Conservation (phyloP, 1,140 invertebrate species). For the Dysdera silvatica region DNA sequence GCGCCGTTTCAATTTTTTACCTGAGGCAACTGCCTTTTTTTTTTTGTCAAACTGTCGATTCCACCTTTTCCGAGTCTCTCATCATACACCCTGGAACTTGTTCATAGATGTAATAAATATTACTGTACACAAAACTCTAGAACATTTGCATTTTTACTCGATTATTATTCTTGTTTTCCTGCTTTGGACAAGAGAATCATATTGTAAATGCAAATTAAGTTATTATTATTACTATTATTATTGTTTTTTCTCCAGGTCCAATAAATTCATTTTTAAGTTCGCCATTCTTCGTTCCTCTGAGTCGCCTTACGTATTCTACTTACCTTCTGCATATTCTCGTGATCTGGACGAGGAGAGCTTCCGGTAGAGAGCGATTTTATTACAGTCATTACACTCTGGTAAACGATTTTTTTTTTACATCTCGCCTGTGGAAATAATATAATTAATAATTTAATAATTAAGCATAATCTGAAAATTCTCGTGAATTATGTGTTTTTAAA, state of each 20-base stretch:
- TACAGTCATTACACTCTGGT: constrained; percentile 24
- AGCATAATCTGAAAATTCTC: too few species aligned
- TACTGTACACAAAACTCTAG: too few species aligned
- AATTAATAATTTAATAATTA: too few species aligned
- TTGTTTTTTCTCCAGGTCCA: constrained; percentile 26
- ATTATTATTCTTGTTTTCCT: too few species aligned
- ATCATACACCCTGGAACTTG: too few species aligned
- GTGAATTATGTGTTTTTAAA: too few species aligned
- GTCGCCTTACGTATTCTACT: constrained; percentile 37
- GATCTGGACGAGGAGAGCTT: constrained; percentile 27
- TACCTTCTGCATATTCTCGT: constrained; percentile 39
- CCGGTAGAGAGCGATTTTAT: constrained; percentile 14
- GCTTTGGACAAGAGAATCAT: not conserved
- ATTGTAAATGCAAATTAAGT: not conserved
- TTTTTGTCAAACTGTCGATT: too few species aligned
- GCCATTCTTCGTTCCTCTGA: constrained; percentile 35
- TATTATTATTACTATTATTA: not conserved
- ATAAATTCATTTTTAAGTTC: constrained; percentile 34
- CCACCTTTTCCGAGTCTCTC: too few species aligned
- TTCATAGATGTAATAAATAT: too few species aligned
- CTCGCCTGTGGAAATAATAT: not conserved
- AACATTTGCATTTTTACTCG: too few species aligned
- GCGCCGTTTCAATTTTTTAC: too few species aligned
- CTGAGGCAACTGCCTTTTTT: too few species aligned
- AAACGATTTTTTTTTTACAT: not conserved